Evolutionary conservation across 2,888 invertebrate genomes (phyloP).

Genomic region (Cryptocheilus praepositus): DNA sequence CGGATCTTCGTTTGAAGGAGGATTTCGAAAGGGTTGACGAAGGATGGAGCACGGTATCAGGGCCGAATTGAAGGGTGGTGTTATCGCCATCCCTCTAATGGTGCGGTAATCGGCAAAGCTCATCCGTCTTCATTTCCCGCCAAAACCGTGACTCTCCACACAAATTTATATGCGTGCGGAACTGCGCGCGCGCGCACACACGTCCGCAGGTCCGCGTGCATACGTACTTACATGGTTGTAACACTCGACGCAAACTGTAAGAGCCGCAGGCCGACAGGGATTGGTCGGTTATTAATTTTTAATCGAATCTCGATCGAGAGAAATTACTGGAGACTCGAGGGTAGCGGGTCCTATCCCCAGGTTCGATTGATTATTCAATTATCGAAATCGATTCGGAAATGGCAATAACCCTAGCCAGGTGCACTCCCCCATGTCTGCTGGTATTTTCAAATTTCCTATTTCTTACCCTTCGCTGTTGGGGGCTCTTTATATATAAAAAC

Average conservation of each 20-base stretch:
- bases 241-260: neutral
- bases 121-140: slow-evolving; percentile 64
- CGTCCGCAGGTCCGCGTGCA: slow-evolving; percentile 14
- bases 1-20: slow-evolving; percentile 14
- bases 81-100: slow-evolving; percentile 53
- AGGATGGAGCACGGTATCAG: slow-evolving; percentile 23
- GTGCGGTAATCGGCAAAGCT: slow-evolving; percentile 53
- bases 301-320: slow-evolving; percentile 60
- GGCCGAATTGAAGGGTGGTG: slow-evolving; percentile 36
- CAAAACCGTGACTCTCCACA: slow-evolving; percentile 40
- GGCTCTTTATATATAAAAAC: neutral
- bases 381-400: slow-evolving; percentile 72
- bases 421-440: slow-evolving; percentile 19
- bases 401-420: slow-evolving; percentile 46
- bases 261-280: neutral
- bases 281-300: slow-evolving; percentile 61
- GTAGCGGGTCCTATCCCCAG: slow-evolving; percentile 23
- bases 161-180: slow-evolving; percentile 20
- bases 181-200: slow-evolving; percentile 13
- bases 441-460: slow-evolving; percentile 17
- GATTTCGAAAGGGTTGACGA: slow-evolving; percentile 28
- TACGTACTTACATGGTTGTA: neutral
- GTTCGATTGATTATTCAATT: slow-evolving; percentile 71
- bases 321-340: slow-evolving; percentile 33
- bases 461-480: slow-evolving; percentile 10